Evolutionary conservation across 2,113 vertebrate genomes (phyloP), one percentile per base, ranked within the genome.

Genomic region (Sebastes schlegelii): DNA sequence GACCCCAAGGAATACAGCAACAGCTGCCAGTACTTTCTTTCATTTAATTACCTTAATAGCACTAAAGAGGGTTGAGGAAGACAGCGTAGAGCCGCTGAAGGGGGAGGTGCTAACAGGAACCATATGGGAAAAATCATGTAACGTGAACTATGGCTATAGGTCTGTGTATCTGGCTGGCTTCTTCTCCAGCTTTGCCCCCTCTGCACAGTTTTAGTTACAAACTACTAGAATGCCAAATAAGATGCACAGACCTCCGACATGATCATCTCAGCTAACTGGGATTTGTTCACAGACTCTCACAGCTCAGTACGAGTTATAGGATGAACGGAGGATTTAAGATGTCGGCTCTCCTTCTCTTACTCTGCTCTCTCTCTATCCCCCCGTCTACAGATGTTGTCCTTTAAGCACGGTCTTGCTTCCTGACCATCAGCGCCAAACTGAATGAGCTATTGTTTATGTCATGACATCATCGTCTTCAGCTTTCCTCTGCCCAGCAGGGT

Each of bases 381-480:
- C 49, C 49, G 13, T 85, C 87, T 91, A 88, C 94, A 95, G 92
- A 95, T 95, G 95, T 95, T 94, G 92, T 93, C 88, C 88, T 92
- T 94, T 90, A 93, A 91, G 88, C 84, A 92, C 81, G 86, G 89
- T 49, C 83, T 87, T 73, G 88, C 89, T 96, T 96, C 95, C 95
- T 95, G 95, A 82, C 92, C 93, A 85, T 89, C 89, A 92, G 89
- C 64, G 85, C 92, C 87, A 83, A 82, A 61, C 88, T 94, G 93
- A 95, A 95, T 94, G 94, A 93, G 90, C 94, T 91, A 95, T 95
- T 96, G 95, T 95, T 95, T 94, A 86, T 85, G 86, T 86, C 78
- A 89, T 96, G 95, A 96, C 95, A 94, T 96, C 95, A 96, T 92
- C 88, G 85, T 90, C 93, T 94, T 94, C 91, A 93, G 94, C 92